A percentile compares a stretch with the other conserved stretches of the same genome.
Conservation (phyloP, 2,888 invertebrate species). For the Polymixis lichenea region DNA sequence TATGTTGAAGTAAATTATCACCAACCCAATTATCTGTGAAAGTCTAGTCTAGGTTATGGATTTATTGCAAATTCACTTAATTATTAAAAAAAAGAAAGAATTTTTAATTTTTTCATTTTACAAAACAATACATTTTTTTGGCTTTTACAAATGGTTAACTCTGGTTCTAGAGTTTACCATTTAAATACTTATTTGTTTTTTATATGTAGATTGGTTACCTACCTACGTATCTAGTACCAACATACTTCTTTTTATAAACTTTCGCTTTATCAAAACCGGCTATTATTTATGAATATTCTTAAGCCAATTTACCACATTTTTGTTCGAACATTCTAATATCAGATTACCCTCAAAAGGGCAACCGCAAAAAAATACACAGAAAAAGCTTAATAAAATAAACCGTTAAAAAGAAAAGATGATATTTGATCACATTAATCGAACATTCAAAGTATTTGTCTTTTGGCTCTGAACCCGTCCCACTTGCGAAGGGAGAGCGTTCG, state of each 20-base stretch:
- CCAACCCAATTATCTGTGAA: not conserved
- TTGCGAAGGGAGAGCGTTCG: slow-evolving; percentile 87
- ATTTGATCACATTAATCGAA: slow-evolving; percentile 88
- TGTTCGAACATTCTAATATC: slow-evolving; percentile 29
- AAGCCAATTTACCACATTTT: slow-evolving; percentile 32
- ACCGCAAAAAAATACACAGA: slow-evolving; percentile 44
- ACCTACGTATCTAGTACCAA: not conserved
- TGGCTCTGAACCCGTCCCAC: slow-evolving; percentile 87
- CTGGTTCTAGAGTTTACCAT: not conserved
- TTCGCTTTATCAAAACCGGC: not conserved
- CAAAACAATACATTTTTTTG: too few species aligned
- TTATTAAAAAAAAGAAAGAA: too few species aligned
- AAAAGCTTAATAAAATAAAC: slow-evolving; percentile 56
- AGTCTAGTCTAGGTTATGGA: not conserved
- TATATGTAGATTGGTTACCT: not conserved
- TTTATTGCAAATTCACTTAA: not conserved
- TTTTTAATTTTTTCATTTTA: too few species aligned
- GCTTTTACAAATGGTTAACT: too few species aligned
- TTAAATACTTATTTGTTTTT: not conserved
- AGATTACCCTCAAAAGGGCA: slow-evolving; percentile 34
- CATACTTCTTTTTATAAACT: not conserved
- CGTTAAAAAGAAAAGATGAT: slow-evolving; percentile 78
- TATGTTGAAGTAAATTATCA: not conserved
- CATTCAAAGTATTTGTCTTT: slow-evolving; percentile 89
- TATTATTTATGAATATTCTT: slow-evolving; percentile 23